These are phyloP conservation scores for Poecilobothrus nobilitatus DNA, from an alignment of 2,888 invertebrate genomes.

Conservation along the genomic window DNA sequence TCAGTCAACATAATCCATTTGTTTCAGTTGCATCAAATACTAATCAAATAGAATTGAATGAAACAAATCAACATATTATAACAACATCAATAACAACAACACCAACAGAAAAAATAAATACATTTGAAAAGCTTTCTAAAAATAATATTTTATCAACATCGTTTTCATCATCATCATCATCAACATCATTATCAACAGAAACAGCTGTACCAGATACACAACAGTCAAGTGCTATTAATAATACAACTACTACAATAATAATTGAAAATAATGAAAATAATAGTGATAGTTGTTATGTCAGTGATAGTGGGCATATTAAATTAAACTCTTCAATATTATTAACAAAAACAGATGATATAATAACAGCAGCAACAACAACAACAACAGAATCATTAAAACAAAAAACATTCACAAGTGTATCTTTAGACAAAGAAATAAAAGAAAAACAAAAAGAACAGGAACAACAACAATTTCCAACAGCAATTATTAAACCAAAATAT, in stretches of 20 bases:
- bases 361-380: not conserved
- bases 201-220: not conserved
- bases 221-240: not conserved
- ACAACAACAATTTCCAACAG: slow-evolving; percentile 27
- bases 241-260: not conserved
- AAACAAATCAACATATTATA: not conserved
- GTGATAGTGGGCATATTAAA: not conserved
- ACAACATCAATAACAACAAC: too few species aligned
- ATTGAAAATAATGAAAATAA: not conserved
- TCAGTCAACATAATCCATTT: not conserved
- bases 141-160: slow-evolving; percentile 8
- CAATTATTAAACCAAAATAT: slow-evolving; percentile 33
- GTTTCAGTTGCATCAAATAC: not conserved
- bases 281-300: not conserved
- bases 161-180: not conserved
- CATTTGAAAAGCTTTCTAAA: not conserved
- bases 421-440: not conserved
- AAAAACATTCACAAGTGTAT: not conserved
- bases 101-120: not conserved
- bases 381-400: too few species aligned
- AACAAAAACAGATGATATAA: not conserved
- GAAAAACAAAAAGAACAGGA: not conserved
- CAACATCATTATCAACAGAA: not conserved
- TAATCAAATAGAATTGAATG: not conserved
- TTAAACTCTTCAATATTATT: not conserved